phyloP scores from a whole-genome alignment of 1,140 invertebrate species.

The Trypoxylus dichotomus region DNA sequence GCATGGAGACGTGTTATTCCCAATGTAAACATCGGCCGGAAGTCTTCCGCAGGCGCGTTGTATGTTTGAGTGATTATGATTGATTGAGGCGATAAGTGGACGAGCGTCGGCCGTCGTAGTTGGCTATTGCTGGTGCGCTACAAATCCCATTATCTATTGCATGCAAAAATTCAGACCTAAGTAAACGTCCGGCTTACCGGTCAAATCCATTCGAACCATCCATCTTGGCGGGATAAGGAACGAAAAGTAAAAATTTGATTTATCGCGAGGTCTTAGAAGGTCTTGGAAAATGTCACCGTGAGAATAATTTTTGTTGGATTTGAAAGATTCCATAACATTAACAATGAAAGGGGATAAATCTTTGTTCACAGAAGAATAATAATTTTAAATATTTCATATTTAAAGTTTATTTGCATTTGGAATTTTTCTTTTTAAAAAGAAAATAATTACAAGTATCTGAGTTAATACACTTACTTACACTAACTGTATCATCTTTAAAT shows the following conservation, averaged over 20 bases:
- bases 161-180: not conserved
- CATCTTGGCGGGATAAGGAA: not conserved
- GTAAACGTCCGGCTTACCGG: not conserved
- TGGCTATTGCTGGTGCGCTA: not conserved
- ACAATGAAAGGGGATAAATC: too few relatives aligned
- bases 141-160: not conserved
- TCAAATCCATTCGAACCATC: not conserved
- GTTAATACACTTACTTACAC: too few relatives aligned
- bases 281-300: not conserved
- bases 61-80: not conserved
- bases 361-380: too few relatives aligned
- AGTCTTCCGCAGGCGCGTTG: not conserved
- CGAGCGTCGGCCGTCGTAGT: not conserved
- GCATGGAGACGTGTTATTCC: not conserved
- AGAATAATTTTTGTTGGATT: not conserved
- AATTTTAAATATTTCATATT: too few relatives aligned
- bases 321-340: too few relatives aligned
- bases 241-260: not conserved
- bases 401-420: too few relatives aligned
- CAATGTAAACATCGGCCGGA: not conserved
- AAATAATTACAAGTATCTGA: too few relatives aligned
- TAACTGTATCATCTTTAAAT: too few relatives aligned
- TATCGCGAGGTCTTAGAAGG: not conserved
- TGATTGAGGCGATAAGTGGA: not conserved
- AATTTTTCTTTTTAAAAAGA: too few relatives aligned